Evolutionary conservation across 1,140 invertebrate species (phyloP).

Genomic region (Euwallacea similis): DNA sequence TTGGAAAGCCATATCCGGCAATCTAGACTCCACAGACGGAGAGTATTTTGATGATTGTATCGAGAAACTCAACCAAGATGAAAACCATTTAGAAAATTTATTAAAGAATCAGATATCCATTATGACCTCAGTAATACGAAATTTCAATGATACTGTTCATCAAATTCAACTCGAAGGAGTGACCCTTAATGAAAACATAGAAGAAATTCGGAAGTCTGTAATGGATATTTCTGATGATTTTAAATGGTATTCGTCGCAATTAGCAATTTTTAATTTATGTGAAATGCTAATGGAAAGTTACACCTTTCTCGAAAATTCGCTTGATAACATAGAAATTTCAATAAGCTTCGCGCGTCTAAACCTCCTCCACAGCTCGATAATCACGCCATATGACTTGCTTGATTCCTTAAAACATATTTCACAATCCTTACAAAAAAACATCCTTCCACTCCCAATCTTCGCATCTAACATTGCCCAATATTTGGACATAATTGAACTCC

Average conservation of each 20-base stretch:
- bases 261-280: constrained; percentile 14
- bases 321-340: constrained; percentile 18
- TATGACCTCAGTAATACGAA: constrained; percentile 35
- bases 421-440: constrained; percentile 24
- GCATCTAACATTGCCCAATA: constrained; percentile 23
- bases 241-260: constrained; percentile 6
- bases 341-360: constrained; percentile 28
- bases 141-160: constrained; percentile 38
- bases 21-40: constrained; percentile 38
- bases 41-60: constrained; percentile 41
- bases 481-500: constrained; percentile 33
- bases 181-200: constrained; percentile 32
- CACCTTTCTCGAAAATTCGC: constrained; percentile 13
- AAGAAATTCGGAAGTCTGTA: constrained; percentile 25
- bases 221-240: constrained; percentile 10
- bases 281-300: constrained; percentile 32
- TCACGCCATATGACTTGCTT: constrained; percentile 16
- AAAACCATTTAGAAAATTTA: constrained; percentile 35
- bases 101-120: constrained; percentile 40
- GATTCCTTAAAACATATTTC: constrained; percentile 25
- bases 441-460: constrained; percentile 23
- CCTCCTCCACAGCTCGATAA: constrained; percentile 32
- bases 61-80: constrained; percentile 33
- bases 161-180: constrained; percentile 37
- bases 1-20: constrained; percentile 39